These are phyloP conservation scores for Otocyon megalotis DNA, from an alignment of 2,113 vertebrate genomes.

Conservation along the genomic window DNA sequence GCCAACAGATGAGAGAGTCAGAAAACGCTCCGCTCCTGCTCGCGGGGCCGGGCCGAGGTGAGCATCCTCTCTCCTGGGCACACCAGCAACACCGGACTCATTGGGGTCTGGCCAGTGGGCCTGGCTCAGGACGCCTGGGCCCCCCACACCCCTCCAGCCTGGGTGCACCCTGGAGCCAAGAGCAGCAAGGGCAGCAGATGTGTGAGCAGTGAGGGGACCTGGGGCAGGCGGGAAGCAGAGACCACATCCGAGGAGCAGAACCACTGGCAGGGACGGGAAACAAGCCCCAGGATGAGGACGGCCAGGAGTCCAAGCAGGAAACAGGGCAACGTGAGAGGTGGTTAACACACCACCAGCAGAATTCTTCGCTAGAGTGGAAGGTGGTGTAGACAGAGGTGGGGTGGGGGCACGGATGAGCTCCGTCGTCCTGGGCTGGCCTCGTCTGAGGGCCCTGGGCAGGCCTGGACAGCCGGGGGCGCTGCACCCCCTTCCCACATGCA, in stretches of 20 bases:
- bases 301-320: background rate
- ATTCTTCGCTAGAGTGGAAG: background rate
- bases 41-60: no score
- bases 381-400: accelerated
- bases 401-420: accelerated
- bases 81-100: background rate
- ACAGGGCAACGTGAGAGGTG: accelerated
- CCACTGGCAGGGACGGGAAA: accelerated
- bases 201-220: accelerated
- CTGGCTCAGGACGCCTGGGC: accelerated
- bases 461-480: accelerated
- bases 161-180: accelerated
- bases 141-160: background rate
- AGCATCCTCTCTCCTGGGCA: background rate
- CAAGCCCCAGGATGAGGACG: no score
- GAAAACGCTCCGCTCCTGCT: background rate
- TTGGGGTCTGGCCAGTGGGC: background rate
- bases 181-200: background rate
- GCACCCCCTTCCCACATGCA: accelerated
- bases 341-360: accelerated
- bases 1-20: no score
- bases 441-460: background rate
- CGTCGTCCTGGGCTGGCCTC: background rate
- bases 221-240: background rate
- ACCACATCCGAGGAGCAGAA: no score